Conservation (phyloP, 2,888 invertebrate genomes). For the Epinotia bilunana region DNA sequence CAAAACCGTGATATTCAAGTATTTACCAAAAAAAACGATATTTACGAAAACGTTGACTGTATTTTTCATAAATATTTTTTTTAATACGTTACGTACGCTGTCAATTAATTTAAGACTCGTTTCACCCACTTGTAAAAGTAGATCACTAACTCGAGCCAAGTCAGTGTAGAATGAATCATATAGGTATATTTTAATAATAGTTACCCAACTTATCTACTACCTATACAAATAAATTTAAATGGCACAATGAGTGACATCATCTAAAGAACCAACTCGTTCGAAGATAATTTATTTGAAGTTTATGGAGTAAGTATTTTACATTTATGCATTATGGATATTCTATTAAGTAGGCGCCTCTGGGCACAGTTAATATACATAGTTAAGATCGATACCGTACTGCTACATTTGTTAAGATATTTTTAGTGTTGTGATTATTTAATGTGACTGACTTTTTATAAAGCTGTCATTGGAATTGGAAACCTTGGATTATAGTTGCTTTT, state of each 20-base stretch:
- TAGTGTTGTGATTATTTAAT: no score
- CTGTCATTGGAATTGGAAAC: no score
- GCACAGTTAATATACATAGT: not conserved
- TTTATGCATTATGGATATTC: conserved; percentile 5
- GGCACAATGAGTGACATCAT: conserved; percentile 37
- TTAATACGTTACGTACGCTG: no score
- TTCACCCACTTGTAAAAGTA: not conserved
- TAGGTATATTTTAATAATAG: conserved; percentile 29
- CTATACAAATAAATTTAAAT: conserved; percentile 34
- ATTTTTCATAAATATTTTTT: no score
- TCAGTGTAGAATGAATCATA: conserved; percentile 22
- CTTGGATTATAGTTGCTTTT: no score
- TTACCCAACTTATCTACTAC: conserved; percentile 1
- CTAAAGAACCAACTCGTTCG: not conserved
- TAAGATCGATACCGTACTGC: not conserved
- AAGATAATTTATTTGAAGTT: conserved; percentile 14
- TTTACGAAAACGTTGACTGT: no score
- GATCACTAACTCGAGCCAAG: not conserved
- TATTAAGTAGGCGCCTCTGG: not conserved
- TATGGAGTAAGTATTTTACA: conserved; percentile 1
- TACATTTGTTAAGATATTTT: not conserved
- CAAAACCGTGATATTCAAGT: no score
- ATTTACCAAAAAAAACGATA: no score
- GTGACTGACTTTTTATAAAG: no score
- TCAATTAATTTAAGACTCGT: not conserved